Percentiles rank a stretch among this genome's conserved stretches.
Conservation (phyloP, 2,797 vertebrate species). For the Martes flavigula region DNA sequence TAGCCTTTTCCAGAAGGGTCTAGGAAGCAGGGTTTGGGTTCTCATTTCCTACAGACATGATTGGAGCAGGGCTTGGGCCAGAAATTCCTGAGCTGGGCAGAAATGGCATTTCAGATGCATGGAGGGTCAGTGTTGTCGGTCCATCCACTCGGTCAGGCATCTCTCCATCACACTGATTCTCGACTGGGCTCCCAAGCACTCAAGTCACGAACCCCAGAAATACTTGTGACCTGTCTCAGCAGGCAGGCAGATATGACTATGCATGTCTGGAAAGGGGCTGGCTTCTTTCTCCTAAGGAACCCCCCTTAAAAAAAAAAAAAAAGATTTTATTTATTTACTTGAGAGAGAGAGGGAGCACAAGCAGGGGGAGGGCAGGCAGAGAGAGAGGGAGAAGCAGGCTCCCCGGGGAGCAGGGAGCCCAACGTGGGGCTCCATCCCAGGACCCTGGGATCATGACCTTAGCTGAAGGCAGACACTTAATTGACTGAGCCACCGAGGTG, state of each 20-base stretch:
- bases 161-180: background rate
- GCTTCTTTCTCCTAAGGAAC: background rate
- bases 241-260: background rate
- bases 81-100: background rate
- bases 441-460: no score
- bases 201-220: background rate
- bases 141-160: background rate
- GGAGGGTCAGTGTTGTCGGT: background rate
- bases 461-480: background rate
- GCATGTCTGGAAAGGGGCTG: background rate
- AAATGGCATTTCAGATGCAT: background rate
- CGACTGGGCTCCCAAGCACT: background rate
- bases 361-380: background rate
- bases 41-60: background rate
- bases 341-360: background rate
- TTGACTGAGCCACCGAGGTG: background rate
- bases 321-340: no score
- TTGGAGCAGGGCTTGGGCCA: background rate
- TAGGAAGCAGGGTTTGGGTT: background rate
- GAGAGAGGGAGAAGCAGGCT: no score
- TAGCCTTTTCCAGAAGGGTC: background rate
- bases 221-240: background rate
- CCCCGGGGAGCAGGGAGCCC: no score
- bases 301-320: background rate
- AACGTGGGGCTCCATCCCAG: no score